Evolutionary conservation across 2,888 invertebrate species (phyloP).

Genomic region (Philonicus albiceps): DNA sequence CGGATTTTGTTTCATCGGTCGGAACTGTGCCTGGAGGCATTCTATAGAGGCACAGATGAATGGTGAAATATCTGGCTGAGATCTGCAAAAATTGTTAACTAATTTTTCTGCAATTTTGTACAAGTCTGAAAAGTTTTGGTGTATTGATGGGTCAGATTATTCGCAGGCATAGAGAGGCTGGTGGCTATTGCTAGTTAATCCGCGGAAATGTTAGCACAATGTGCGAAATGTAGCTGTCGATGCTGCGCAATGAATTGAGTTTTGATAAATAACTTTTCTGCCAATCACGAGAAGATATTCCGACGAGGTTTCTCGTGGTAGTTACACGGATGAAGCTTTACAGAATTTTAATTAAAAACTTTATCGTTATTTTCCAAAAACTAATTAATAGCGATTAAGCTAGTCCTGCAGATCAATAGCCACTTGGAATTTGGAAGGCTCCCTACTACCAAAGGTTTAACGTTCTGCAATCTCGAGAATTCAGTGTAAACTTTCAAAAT

Average conservation of each 20-base stretch:
- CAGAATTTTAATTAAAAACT: neutral
- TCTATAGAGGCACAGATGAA: neutral
- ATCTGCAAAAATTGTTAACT: conserved; percentile 12
- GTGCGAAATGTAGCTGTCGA: neutral
- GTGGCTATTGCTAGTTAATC: neutral
- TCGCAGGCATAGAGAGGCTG: neutral
- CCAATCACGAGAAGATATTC: neutral
- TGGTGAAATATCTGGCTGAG: neutral
- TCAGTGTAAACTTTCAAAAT: too few relatives aligned
- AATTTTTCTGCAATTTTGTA: neutral
- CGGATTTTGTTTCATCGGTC: neutral
- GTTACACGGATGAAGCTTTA: neutral
- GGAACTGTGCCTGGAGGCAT: neutral
- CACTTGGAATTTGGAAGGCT: too few relatives aligned
- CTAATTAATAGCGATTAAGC: too few relatives aligned
- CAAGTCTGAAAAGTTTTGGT: neutral
- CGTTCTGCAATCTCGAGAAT: too few relatives aligned
- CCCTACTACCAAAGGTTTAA: too few relatives aligned
- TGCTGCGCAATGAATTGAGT: neutral
- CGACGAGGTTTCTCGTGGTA: neutral
- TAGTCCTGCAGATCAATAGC: too few relatives aligned
- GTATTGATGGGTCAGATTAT: neutral
- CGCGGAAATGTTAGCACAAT: neutral
- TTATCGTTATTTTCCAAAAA: too few relatives aligned
- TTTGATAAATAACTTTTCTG: neutral